Conservation (phyloP, 2,797 vertebrate genomes). For the Hippoglossus hippoglossus region DNA sequence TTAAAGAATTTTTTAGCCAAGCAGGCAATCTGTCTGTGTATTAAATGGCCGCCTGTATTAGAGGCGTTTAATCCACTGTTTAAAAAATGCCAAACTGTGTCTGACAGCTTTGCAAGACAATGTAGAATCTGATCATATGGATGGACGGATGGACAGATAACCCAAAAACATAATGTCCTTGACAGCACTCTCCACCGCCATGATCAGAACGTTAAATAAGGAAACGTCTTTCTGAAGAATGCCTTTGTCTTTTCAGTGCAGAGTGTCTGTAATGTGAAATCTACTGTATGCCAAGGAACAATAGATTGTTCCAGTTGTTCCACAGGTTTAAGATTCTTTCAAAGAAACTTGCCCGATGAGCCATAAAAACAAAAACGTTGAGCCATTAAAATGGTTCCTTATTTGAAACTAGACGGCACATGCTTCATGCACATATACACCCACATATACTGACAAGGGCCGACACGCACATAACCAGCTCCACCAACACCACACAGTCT, state of each 20-base stretch:
- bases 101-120: no score
- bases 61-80: neutral
- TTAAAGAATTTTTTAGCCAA: slow-evolving; percentile 17
- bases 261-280: neutral
- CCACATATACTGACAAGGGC: neutral
- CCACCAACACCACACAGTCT: neutral
- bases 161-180: no score
- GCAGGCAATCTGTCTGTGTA: slow-evolving; percentile 4
- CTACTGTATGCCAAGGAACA: neutral
- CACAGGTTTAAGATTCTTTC: neutral
- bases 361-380: neutral
- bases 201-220: no score
- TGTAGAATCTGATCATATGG: no score
- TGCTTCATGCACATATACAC: neutral
- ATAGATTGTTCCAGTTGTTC: neutral
- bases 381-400: neutral
- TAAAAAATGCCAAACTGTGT: neutral
- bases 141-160: no score
- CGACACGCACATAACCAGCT: neutral
- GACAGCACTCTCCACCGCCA: neutral
- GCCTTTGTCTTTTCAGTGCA: neutral
- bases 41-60: neutral
- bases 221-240: no score
- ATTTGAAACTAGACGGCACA: neutral
- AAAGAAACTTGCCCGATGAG: neutral